phyloP scores from a whole-genome alignment of 2,113 vertebrate genomes.

The Ceyx cyanopectus region DNA sequence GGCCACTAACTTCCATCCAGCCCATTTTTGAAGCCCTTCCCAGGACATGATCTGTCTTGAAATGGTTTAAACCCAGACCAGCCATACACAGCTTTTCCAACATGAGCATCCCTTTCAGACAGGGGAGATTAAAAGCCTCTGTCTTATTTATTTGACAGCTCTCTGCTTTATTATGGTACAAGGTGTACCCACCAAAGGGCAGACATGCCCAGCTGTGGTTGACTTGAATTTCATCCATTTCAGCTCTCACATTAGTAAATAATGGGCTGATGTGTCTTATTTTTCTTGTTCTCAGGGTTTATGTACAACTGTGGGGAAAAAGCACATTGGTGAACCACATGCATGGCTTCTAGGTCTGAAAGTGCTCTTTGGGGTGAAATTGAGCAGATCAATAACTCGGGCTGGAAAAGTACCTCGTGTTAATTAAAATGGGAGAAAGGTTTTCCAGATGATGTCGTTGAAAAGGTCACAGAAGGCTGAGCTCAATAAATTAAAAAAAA shows the following conservation, averaged over 20 bases:
- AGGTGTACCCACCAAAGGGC: neutral
- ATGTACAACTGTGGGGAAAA: neutral
- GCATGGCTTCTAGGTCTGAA: neutral
- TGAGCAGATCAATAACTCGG: neutral
- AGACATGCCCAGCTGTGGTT: neutral
- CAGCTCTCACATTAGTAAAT: neutral
- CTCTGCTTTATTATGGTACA: neutral
- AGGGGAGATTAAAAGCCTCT: neutral
- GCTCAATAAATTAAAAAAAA: neutral
- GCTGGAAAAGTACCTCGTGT: neutral
- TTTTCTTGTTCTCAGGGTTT: neutral
- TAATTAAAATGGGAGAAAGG: constrained; percentile 41
- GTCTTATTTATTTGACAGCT: neutral
- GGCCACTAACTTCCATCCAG: neutral
- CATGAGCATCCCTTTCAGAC: neutral
- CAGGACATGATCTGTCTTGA: neutral
- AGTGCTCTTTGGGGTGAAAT: neutral
- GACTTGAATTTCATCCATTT: neutral
- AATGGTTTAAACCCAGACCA: accelerated
- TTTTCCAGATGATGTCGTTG: constrained; percentile 19
- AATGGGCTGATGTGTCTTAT: neutral
- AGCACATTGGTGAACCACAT: accelerated
- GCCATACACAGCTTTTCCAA: neutral
- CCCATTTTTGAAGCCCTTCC: neutral
- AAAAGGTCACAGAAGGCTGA: neutral